These are phyloP conservation scores for Dendroctonus ponderosae DNA, from an alignment of 1,140 invertebrate species.

Conservation along the genomic window DNA sequence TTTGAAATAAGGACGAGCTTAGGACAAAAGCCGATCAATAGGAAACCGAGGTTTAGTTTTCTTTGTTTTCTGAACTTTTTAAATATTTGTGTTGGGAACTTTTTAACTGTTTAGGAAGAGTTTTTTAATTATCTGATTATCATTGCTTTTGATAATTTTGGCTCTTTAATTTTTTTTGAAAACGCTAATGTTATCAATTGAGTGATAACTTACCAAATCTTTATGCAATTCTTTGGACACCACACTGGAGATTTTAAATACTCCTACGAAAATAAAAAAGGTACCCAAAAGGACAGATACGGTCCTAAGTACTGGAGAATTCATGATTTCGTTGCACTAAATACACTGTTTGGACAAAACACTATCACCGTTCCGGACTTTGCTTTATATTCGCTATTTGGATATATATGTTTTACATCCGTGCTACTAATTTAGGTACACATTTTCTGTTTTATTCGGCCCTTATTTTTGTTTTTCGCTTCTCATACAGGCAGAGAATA, in stretches of 20 bases:
- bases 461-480: conserved; percentile 28
- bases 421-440: not conserved
- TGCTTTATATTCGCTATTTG: not conserved
- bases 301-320: conserved; percentile 24
- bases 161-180: not conserved
- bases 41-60: too few relatives aligned
- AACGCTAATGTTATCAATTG: conserved; percentile 7
- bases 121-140: too few relatives aligned
- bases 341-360: not conserved
- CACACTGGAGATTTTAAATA: conserved; percentile 86
- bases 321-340: conserved; percentile 10
- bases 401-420: not conserved
- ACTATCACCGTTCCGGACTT: not conserved
- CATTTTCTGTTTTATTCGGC: conserved; percentile 9
- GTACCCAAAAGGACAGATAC: conserved; percentile 88
- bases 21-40: too few relatives aligned
- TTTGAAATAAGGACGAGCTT: too few relatives aligned
- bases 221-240: conserved; percentile 94
- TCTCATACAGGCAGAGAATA: conserved; percentile 2
- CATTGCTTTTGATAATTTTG: too few relatives aligned
- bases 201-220: conserved; percentile 79
- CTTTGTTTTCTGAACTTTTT: too few relatives aligned
- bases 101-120: too few relatives aligned
- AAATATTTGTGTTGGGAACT: too few relatives aligned
- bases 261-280: conserved; percentile 94